Evolutionary conservation across 2,113 vertebrate species (phyloP).

Genomic region (Chaenocephalus aceratus): DNA sequence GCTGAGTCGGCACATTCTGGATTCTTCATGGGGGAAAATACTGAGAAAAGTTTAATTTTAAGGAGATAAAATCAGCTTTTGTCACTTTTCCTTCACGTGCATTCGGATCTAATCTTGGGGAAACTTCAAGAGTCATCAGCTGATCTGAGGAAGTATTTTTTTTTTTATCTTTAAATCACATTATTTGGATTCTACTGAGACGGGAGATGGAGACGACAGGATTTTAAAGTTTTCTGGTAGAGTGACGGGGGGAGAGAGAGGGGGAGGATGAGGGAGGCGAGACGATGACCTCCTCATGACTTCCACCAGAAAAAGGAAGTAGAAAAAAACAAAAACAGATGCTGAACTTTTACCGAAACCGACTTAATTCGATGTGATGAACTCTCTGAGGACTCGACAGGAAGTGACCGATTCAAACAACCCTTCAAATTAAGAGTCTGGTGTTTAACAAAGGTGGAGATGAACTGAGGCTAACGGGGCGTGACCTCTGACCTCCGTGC

Average conservation of each 20-base stretch:
- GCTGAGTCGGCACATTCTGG: constrained; percentile 78
- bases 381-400: background rate
- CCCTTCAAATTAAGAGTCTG: constrained; percentile 6
- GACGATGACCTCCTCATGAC: constrained; percentile 29
- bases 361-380: background rate
- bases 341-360: background rate
- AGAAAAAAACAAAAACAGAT: background rate
- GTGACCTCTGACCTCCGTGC: constrained; percentile 12
- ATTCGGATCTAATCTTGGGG: background rate
- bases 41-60: background rate
- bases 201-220: constrained; percentile 22
- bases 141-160: background rate
- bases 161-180: background rate
- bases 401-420: background rate
- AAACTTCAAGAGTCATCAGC: background rate
- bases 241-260: constrained; percentile 24
- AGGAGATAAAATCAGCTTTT: background rate
- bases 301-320: background rate
- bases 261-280: constrained; percentile 32
- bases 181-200: background rate
- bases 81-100: background rate
- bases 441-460: background rate
- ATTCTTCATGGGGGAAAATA: constrained; percentile 1
- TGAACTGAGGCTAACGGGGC: background rate
- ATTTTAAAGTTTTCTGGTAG: background rate